Evolutionary conservation across 1,140 invertebrate genomes (phyloP).

Genomic region (Trialeurodes vaporariorum): DNA sequence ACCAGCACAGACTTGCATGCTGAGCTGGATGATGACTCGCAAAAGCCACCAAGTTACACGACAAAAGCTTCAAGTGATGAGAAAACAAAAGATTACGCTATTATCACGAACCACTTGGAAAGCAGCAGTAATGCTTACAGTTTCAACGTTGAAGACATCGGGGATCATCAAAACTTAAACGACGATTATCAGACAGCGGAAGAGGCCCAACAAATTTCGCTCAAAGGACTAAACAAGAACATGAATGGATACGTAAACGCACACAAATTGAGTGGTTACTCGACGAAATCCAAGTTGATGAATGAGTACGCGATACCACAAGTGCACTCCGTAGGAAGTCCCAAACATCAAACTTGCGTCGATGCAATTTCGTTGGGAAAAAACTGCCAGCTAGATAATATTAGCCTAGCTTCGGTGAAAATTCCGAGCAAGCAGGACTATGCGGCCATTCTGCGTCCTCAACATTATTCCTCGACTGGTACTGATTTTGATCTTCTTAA

Average conservation of each 20-base stretch:
- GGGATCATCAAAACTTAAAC: no score
- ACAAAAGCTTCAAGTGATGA: slow-evolving; percentile 30
- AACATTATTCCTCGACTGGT: background rate
- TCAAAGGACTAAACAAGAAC: no score
- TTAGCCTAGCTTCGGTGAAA: background rate
- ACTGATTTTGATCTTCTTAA: no score
- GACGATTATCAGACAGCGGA: no score
- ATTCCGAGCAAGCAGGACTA: background rate
- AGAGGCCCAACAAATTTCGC: no score
- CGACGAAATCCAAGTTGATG: no score
- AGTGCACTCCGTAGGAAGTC: no score
- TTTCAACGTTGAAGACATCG: background rate
- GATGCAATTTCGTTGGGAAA: background rate
- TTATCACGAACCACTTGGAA: background rate
- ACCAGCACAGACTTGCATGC: slow-evolving; percentile 34
- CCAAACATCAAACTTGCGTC: background rate
- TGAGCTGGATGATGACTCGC: slow-evolving; percentile 24
- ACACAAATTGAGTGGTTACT: no score
- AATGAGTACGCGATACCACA: background rate
- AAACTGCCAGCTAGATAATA: background rate
- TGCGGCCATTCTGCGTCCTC: background rate
- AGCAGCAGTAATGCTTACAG: background rate
- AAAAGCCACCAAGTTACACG: slow-evolving; percentile 33
- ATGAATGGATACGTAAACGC: no score
- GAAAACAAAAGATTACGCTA: slow-evolving; percentile 15